Conservation (phyloP, 30 jellyfish, hydroid and myxozoan species). For the Pseudorhiza aurosa region DNA sequence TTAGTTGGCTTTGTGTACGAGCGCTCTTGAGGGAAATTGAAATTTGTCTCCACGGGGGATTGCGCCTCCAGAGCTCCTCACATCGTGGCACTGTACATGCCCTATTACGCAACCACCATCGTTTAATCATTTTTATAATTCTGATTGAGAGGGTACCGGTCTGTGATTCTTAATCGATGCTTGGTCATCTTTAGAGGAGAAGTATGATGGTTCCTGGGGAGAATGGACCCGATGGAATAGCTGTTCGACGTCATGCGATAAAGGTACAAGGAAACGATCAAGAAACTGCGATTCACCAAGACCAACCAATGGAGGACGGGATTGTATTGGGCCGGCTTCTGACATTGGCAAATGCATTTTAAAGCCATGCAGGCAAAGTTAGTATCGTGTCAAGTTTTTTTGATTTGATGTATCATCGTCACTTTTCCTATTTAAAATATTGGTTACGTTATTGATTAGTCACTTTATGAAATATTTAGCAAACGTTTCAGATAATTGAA, state of each 20-base stretch:
- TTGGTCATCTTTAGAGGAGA: background rate
- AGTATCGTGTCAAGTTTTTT: too few relatives aligned
- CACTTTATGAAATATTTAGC: too few relatives aligned
- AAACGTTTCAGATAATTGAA: too few relatives aligned
- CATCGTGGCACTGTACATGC: too few relatives aligned
- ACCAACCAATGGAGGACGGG: constrained; percentile 39
- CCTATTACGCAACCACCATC: background rate
- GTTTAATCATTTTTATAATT: background rate
- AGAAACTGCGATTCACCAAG: constrained; percentile 42
- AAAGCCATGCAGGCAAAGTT: constrained; percentile 12
- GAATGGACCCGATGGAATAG: constrained; percentile 33
- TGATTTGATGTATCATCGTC: too few relatives aligned
- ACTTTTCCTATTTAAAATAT: too few relatives aligned
- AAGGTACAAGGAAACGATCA: constrained; percentile 21
- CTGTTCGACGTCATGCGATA: constrained; percentile 35
- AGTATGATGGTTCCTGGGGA: constrained; percentile 53
- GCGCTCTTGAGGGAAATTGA: too few relatives aligned
- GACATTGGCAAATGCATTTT: constrained; percentile 22
- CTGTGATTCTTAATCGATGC: background rate
- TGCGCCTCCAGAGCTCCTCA: too few relatives aligned
- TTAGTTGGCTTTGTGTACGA: too few relatives aligned
- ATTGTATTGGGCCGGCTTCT: constrained; percentile 24
- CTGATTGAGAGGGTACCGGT: background rate
- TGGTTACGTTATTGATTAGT: too few relatives aligned
- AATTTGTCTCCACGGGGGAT: too few relatives aligned